These are phyloP conservation scores for Peribatodes rhomboidaria DNA, from an alignment of 2,888 invertebrate genomes.

Conservation along the genomic window DNA sequence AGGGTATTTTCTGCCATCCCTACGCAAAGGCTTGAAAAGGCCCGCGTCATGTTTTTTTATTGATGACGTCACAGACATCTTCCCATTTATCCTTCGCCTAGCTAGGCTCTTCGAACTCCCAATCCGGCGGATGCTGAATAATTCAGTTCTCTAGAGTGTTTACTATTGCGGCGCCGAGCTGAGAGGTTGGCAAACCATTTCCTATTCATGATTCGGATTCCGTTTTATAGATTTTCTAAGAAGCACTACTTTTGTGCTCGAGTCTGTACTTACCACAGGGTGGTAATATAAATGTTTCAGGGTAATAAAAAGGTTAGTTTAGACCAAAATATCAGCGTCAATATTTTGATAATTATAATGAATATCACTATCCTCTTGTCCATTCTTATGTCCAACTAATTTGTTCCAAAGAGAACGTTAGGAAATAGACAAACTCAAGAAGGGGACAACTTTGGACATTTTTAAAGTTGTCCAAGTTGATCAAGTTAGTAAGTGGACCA, in stretches of 20 bases:
- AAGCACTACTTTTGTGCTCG: constrained; percentile 8
- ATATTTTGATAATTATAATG: not conserved
- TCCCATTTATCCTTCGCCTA: constrained; percentile 20
- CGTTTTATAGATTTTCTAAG: constrained; percentile 34
- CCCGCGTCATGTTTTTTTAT: constrained; percentile 12
- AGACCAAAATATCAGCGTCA: not conserved
- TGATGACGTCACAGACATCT: constrained; percentile 26
- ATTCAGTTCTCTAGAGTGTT: constrained; percentile 42
- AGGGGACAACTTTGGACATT: too few relatives aligned
- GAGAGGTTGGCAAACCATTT: constrained; percentile 42
- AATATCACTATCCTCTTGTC: too few relatives aligned
- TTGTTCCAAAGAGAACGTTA: too few relatives aligned
- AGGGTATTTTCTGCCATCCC: not conserved
- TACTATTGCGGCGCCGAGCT: constrained; percentile 27
- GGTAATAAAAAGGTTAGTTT: not conserved
- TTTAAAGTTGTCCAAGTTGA: too few relatives aligned
- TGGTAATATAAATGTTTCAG: constrained; percentile 1
- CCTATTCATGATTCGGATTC: constrained; percentile 43
- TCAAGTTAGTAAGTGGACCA: too few relatives aligned
- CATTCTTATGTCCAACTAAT: too few relatives aligned
- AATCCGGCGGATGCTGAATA: constrained; percentile 38
- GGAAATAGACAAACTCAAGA: too few relatives aligned
- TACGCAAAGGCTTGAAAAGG: not conserved
- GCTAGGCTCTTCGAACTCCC: constrained; percentile 22
- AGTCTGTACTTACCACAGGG: not conserved